These are phyloP conservation scores for Calonectris borealis DNA, from an alignment of 2,113 vertebrate species.

Conservation along the genomic window DNA sequence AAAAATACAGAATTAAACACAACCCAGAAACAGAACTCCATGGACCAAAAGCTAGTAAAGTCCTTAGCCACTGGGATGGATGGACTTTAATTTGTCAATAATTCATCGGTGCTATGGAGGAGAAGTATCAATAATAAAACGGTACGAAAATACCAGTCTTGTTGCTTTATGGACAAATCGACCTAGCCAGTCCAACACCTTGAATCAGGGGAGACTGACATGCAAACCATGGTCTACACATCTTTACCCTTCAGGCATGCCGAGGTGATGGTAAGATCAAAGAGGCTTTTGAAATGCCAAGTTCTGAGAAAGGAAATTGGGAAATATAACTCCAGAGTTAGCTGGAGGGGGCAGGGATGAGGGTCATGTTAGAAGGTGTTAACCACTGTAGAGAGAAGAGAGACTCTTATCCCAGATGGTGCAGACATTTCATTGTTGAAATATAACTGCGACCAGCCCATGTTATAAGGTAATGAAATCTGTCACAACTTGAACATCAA, in stretches of 20 bases:
- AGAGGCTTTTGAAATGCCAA: constrained; percentile 69
- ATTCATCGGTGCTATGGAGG: neutral
- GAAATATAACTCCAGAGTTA: constrained; percentile 67
- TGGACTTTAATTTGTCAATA: neutral
- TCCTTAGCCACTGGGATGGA: neutral
- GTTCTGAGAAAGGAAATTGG: constrained; percentile 68
- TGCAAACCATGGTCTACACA: constrained; percentile 40
- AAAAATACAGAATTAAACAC: neutral
- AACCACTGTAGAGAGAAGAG: constrained; percentile 59
- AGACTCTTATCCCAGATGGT: constrained; percentile 55
- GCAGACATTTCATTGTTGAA: constrained; percentile 61
- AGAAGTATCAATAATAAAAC: neutral
- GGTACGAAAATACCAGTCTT: neutral
- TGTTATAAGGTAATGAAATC: constrained; percentile 60
- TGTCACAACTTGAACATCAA: constrained; percentile 59
- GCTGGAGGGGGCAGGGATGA: constrained; percentile 57
- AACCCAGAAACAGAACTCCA: neutral
- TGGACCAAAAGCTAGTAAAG: neutral
- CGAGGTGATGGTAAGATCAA: constrained; percentile 63
- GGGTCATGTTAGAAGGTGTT: constrained; percentile 69
- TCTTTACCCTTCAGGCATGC: constrained; percentile 59
- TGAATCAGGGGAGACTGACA: constrained; percentile 58
- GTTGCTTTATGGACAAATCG: neutral
- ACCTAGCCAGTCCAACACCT: constrained; percentile 44
- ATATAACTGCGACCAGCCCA: constrained; percentile 24